These are phyloP conservation scores for Idaea aversata DNA, from an alignment of 2,888 invertebrate genomes.

Conservation along the genomic window DNA sequence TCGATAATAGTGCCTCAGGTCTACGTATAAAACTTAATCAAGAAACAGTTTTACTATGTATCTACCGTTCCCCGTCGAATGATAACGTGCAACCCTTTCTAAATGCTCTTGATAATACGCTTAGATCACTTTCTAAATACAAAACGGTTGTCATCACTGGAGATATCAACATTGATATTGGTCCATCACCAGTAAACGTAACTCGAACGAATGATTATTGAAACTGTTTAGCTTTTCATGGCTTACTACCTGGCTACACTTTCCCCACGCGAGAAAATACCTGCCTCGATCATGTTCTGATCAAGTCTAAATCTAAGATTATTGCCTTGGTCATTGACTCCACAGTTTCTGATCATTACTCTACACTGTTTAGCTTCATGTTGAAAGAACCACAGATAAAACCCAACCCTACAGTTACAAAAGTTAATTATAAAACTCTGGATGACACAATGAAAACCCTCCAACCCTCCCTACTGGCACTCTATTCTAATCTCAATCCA, in stretches of 20 bases:
- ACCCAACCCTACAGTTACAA: background rate
- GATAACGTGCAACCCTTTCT: no score
- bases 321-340: slow-evolving; percentile 11
- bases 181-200: no score
- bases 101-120: no score
- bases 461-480: background rate
- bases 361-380: background rate
- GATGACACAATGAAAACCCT: background rate
- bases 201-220: slow-evolving; percentile 18
- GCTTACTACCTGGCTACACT: slow-evolving; percentile 16
- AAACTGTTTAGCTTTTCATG: slow-evolving; percentile 13
- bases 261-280: slow-evolving; percentile 17
- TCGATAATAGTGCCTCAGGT: no score
- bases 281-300: slow-evolving; percentile 17
- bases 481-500: background rate
- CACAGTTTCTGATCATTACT: slow-evolving; percentile 17
- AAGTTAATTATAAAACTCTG: background rate
- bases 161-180: no score
- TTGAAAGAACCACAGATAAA: no score
- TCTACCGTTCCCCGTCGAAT: no score
- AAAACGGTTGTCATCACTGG: no score
- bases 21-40: no score
- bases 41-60: no score
- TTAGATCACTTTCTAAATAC: no score
- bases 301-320: slow-evolving; percentile 5